Evolutionary conservation across 2,888 invertebrate genomes (phyloP).

Genomic region (Lasioglossum lativentre): DNA sequence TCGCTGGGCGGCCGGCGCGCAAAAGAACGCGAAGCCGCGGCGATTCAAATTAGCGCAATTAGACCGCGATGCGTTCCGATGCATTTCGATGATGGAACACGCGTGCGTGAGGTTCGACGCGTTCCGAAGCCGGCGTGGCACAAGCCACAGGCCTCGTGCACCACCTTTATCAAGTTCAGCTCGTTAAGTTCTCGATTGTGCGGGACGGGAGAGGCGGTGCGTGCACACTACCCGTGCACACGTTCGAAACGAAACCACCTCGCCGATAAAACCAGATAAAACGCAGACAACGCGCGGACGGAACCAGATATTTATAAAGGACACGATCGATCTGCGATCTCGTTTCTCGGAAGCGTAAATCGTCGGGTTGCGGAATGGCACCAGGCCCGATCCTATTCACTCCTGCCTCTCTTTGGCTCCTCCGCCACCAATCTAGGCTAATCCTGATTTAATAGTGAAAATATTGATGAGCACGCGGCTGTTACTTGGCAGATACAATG

Average conservation of each 20-base stretch:
- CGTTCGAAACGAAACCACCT: not conserved
- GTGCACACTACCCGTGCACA: not conserved
- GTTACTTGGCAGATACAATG: not conserved
- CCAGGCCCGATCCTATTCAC: not conserved
- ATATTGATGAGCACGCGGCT: not conserved
- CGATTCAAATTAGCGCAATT: conserved; percentile 55
- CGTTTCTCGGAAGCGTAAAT: conserved; percentile 49
- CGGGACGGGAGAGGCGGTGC: conserved; percentile 37
- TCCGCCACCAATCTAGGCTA: not conserved
- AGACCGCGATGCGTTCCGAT: conserved; percentile 38
- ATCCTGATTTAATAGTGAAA: not conserved
- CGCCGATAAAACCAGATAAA: conserved; percentile 44
- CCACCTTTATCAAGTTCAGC: conserved; percentile 59
- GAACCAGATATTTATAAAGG: conserved; percentile 54
- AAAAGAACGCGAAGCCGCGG: conserved; percentile 5
- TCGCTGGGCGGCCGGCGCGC: not conserved
- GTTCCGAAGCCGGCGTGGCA: conserved; percentile 25
- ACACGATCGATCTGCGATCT: conserved; percentile 44
- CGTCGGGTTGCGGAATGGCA: not conserved
- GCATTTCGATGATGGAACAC: conserved; percentile 47
- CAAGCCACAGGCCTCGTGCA: not conserved
- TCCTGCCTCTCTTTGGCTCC: not conserved
- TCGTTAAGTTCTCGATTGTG: conserved; percentile 61
- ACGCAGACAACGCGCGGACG: conserved; percentile 43
- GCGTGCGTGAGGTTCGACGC: conserved; percentile 40